Evolutionary conservation across 2,797 vertebrate genomes (phyloP), one percentile per base, ranked within the genome.

Genomic region (Hipposideros larvatus): DNA sequence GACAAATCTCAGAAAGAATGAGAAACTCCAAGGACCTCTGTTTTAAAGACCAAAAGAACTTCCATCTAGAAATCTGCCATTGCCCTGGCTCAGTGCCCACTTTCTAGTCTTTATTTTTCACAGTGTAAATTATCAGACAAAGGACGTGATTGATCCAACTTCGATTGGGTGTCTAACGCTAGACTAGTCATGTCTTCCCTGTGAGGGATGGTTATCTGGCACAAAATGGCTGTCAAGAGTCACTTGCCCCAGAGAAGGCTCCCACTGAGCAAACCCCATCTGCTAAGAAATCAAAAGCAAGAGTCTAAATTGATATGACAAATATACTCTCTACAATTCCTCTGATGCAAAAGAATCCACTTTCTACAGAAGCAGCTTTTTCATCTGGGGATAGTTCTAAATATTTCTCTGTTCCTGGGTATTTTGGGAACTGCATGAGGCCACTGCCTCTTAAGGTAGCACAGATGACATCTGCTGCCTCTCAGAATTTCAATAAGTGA

Each of bases 401-500:
- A 96, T 84, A 86, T 85, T 92, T 55, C 92, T 89, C 78, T 34
- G 31, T 68, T 43, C 82, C 90, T 95, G 75, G 24, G n/a, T 90
- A 93, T 80, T 96, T 96, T 82, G 11, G 82, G 89, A 96, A 87
- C 46, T 18, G 28, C 65, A 79, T 51, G 65, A 97, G 82, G 65
- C 65, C 78, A 90, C 51, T 84, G 92, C 22, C 70, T 95, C 53
- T 7, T 87, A 77, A 95, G 80, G 71, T 85, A 79, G 94, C 91
- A 26, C 68, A 94, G 80, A 92, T 90, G 85, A 82, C 78, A 87
- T 85, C 85, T 86, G 28, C 89, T 65, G 21, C 46, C 85, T 95
- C 77, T 71, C 77, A 65, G 63, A 92, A 94, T 95, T 91, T 97
- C 65, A 77, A n/a, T 82, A 94, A 96, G 41, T 98, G 97, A 97